These are phyloP conservation scores for Chrosomus eos DNA, from an alignment of 2,797 vertebrate species.

Conservation along the genomic window DNA sequence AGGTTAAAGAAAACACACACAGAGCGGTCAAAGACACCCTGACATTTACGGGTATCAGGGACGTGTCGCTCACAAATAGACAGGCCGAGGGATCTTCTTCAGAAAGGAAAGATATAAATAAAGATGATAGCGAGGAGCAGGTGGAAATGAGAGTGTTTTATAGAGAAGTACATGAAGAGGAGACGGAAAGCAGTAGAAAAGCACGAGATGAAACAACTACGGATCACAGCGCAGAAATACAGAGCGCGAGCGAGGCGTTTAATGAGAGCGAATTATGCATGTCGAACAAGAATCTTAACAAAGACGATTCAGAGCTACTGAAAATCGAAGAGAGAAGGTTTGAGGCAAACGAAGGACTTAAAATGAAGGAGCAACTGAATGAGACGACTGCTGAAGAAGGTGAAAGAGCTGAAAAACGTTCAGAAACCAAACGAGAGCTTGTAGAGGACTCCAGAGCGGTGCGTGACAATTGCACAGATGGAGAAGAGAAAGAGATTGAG, in stretches of 20 bases:
- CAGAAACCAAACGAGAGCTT: constrained; percentile 6
- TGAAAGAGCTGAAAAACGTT: background rate
- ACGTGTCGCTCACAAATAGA: constrained; percentile 64
- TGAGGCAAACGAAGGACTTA: constrained; percentile 17
- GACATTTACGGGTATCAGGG: constrained; percentile 74
- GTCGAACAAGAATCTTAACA: constrained; percentile 64
- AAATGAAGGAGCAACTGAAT: background rate
- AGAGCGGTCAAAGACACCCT: constrained; percentile 67
- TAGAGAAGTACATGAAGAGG: constrained; percentile 64
- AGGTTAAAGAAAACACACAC: constrained; percentile 69
- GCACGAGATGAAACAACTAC: constrained; percentile 23
- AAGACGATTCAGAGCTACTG: constrained; percentile 53
- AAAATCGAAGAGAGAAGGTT: background rate
- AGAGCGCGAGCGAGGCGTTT: constrained; percentile 39
- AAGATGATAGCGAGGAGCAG: constrained; percentile 58
- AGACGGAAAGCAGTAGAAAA: constrained; percentile 60
- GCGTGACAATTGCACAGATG: background rate
- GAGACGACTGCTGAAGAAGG: background rate
- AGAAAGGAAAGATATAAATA: constrained; percentile 64
- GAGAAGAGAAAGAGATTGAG: background rate
- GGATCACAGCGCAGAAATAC: constrained; percentile 29
- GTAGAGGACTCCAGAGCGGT: background rate
- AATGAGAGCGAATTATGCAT: constrained; percentile 58
- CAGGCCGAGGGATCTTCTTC: constrained; percentile 64
- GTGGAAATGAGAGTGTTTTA: constrained; percentile 63